These are phyloP conservation scores for Urechis unicinctus DNA, from an alignment of 2,888 invertebrate genomes.

Conservation along the genomic window DNA sequence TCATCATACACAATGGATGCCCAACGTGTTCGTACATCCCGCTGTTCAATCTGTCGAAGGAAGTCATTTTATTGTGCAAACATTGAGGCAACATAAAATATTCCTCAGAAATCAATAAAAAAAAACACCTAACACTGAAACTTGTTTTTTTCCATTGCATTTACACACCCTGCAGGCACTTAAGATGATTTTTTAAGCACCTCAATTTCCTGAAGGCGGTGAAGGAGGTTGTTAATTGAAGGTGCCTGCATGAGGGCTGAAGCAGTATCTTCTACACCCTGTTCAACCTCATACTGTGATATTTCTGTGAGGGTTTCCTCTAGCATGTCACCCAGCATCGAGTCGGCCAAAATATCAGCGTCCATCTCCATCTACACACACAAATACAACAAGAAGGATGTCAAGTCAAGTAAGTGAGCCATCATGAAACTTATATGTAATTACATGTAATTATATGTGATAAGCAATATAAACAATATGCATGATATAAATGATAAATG, in stretches of 20 bases:
- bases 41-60: conserved; percentile 35
- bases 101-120: too few relatives aligned
- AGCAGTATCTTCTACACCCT: conserved; percentile 22
- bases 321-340: conserved; percentile 32
- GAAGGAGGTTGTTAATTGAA: conserved; percentile 32
- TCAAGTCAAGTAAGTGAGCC: too few relatives aligned
- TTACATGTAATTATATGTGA: too few relatives aligned
- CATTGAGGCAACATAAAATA: too few relatives aligned
- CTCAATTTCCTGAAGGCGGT: conserved; percentile 39
- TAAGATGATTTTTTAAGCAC: too few relatives aligned
- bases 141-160: too few relatives aligned
- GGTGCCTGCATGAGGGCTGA: conserved; percentile 29
- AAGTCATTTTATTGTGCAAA: too few relatives aligned
- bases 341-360: conserved; percentile 28
- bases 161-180: too few relatives aligned
- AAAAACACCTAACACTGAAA: not conserved
- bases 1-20: conserved; percentile 18
- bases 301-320: conserved; percentile 31
- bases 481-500: too few relatives aligned
- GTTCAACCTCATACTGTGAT: conserved; percentile 23
- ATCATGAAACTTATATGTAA: too few relatives aligned
- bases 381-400: too few relatives aligned
- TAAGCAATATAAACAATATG: too few relatives aligned
- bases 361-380: conserved; percentile 26
- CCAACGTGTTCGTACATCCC: conserved; percentile 36